These are phyloP conservation scores for Campopleginae sp. DNA, from an alignment of 2,888 invertebrate species.

Conservation along the genomic window DNA sequence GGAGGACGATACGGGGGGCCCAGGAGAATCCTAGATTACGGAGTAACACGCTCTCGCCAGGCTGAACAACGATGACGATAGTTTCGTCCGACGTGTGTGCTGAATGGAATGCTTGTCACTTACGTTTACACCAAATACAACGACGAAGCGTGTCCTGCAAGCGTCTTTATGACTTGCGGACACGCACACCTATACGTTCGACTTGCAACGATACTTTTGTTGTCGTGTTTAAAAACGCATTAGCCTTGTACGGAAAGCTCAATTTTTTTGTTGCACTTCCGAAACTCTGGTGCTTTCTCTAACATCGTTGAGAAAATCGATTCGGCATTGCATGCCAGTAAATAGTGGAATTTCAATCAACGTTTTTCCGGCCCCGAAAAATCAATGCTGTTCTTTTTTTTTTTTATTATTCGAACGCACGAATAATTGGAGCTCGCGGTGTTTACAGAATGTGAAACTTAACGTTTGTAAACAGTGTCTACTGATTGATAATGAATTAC, in stretches of 20 bases:
- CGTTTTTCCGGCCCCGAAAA: not conserved
- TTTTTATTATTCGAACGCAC: not conserved
- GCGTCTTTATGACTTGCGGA: constrained; percentile 66
- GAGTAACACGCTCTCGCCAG: constrained; percentile 54
- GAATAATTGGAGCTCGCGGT: not conserved
- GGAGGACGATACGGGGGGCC: constrained; percentile 56
- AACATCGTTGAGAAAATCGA: not conserved
- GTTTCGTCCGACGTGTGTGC: constrained; percentile 18
- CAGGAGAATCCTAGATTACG: constrained; percentile 61
- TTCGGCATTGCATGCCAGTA: not conserved
- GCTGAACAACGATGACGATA: constrained; percentile 59
- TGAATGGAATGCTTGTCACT: constrained; percentile 55
- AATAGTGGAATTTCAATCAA: not conserved
- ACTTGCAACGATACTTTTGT: constrained; percentile 24
- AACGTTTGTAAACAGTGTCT: not conserved
- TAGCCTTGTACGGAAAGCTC: not conserved
- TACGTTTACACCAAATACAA: constrained; percentile 57
- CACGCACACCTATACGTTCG: constrained; percentile 60
- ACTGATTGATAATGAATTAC: constrained; percentile 16
- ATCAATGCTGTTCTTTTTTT: not conserved
- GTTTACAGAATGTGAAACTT: not conserved
- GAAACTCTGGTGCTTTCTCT: not conserved
- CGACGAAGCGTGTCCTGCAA: constrained; percentile 71
- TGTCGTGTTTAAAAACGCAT: constrained; percentile 6
- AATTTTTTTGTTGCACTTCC: constrained; percentile 1